Conservation (phyloP, 53 echinoderm and acorn worm genomes). For the Henricia sp. region DNA sequence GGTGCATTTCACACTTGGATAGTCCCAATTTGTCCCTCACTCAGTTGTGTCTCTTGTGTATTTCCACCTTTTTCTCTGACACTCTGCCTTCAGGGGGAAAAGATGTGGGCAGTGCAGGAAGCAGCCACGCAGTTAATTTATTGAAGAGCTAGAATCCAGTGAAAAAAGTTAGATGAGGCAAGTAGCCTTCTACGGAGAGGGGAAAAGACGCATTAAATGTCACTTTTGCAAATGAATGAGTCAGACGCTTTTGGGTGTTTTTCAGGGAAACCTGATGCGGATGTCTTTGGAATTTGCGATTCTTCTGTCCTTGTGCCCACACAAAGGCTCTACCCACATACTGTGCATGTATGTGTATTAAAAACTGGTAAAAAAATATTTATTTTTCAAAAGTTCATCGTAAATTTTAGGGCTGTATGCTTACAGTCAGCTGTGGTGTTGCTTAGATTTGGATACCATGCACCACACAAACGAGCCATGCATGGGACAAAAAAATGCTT, state of each 20-base stretch:
- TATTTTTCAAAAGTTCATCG: too few species aligned
- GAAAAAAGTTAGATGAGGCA: constrained; percentile 16
- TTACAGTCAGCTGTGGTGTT: too few species aligned
- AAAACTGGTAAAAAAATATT: too few species aligned
- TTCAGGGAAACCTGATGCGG: constrained; percentile 2
- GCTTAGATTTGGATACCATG: too few species aligned
- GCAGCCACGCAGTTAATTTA: constrained; percentile 43
- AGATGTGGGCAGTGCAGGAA: neutral
- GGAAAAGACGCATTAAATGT: neutral
- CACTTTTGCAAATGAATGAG: constrained; percentile 12
- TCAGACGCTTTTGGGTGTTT: constrained; percentile 44
- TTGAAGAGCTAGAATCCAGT: constrained; percentile 5
- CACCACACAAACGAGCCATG: too few species aligned
- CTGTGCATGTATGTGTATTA: too few species aligned
- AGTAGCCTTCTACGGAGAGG: constrained; percentile 18
- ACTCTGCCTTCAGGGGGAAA: neutral
- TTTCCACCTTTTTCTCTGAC: neutral
- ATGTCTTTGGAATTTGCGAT: neutral
- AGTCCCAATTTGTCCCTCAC: constrained; percentile 29
- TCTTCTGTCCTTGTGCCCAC: neutral
- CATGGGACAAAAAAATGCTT: too few species aligned
- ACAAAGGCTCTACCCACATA: too few species aligned
- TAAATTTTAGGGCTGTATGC: too few species aligned
- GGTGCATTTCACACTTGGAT: neutral
- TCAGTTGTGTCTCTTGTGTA: constrained; percentile 9